These are phyloP conservation scores for Halcyon chelicuti DNA, from an alignment of 2,797 vertebrate genomes.

Conservation along the genomic window DNA sequence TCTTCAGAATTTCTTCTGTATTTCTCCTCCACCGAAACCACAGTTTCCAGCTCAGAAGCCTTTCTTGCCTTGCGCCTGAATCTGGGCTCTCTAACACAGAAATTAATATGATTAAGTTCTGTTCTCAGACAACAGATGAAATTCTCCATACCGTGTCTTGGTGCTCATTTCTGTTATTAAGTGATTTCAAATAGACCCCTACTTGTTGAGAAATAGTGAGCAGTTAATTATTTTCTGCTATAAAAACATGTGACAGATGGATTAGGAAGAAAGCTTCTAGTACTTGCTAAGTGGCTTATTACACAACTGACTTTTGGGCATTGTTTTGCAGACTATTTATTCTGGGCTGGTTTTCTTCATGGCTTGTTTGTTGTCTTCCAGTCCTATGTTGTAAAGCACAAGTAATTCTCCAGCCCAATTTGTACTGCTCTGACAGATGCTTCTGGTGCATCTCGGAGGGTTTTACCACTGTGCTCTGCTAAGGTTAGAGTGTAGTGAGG, in stretches of 20 bases:
- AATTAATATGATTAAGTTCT: slow-evolving; percentile 12
- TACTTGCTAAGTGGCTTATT: slow-evolving; percentile 45
- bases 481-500: neutral
- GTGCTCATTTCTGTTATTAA: slow-evolving; percentile 48
- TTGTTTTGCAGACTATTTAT: neutral
- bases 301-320: slow-evolving; percentile 14
- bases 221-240: slow-evolving; percentile 64
- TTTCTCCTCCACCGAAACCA: neutral
- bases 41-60: neutral
- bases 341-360: slow-evolving; percentile 2
- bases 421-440: neutral
- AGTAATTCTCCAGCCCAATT: neutral
- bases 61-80: neutral
- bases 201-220: slow-evolving; percentile 28
- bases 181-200: slow-evolving; percentile 34
- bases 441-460: neutral
- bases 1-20: neutral
- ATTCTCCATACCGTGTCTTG: slow-evolving; percentile 9
- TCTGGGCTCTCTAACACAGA: neutral
- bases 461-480: neutral
- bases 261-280: slow-evolving; percentile 37
- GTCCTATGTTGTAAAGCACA: neutral
- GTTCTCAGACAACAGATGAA: slow-evolving; percentile 22
- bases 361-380: neutral
- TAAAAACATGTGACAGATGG: slow-evolving; percentile 44